Evolutionary conservation across 2,888 invertebrate genomes (phyloP), one percentile per base, ranked within the genome.

Genomic region (Pseudococcus viburni): DNA sequence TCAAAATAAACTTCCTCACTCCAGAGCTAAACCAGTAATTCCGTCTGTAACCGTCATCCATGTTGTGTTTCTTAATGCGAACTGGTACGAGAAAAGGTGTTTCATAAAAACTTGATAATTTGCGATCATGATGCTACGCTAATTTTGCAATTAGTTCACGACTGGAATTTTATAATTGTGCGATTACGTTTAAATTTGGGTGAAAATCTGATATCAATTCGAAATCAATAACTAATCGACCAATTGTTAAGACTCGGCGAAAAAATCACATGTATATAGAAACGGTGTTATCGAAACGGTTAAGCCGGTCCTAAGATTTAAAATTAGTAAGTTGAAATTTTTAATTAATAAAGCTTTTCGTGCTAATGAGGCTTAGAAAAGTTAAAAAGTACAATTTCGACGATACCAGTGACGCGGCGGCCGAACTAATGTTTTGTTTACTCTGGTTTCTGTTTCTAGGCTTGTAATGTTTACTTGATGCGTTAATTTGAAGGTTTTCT

Each of bases 51-150:
- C 0, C 42, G 42, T 11, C 80, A 33, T 80, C 17, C 42, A 73
- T 80, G 26, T 80, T 80, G 33, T 42, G 5, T 42, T 39, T 33
- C 6, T 80, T 46, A 8, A 42, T 80, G 19, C 80, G n/a, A 80
- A 42, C 2, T 42, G 42, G 2, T 80, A 1, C 9, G 9, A 73
- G 9, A 73, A 26, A 46, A 80, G 42, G 42, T 80, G 80, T 80
- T 80, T 80, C 80, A 80, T 80, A 19, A 80, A n/a, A 80, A 80
- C 12, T 73, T 80, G 80, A 80, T 80, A 80, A 80, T 42, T 42
- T 80, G 42, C 80, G 80, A 42, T 80, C 80, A 42, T 80, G 46
- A 46, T 80, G 80, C n/a, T 80, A 80, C 80, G 80, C 80, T 80
- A 80, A 80, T 42, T 80, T 80, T 42, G 46, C 42, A 80, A 80